phyloP scores from a whole-genome alignment of 1,140 invertebrate genomes.

The Rhyzopertha dominica region DNA sequence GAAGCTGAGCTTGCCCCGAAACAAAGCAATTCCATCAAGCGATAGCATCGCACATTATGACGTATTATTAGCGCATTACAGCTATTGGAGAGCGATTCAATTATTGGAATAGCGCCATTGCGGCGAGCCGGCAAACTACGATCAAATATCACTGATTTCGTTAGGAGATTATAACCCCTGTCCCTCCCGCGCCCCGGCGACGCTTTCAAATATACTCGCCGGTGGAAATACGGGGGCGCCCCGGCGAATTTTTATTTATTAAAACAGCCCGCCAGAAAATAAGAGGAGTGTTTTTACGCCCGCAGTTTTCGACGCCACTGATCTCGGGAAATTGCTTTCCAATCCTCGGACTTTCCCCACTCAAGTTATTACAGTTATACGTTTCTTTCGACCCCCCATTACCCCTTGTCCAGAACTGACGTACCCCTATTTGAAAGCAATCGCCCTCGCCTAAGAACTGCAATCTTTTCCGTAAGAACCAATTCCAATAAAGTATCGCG shows the following conservation, averaged over 20 bases:
- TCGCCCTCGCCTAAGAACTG: too few relatives aligned
- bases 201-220: too few relatives aligned
- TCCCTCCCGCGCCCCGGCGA: too few relatives aligned
- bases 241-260: too few relatives aligned
- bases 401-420: slow-evolving; percentile 6
- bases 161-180: slow-evolving; percentile 4
- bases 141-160: slow-evolving; percentile 21
- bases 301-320: slow-evolving; percentile 9
- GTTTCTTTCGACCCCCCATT: slow-evolving; percentile 11
- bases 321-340: slow-evolving; percentile 18
- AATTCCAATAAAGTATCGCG: too few relatives aligned
- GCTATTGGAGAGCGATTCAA: slow-evolving; percentile 48
- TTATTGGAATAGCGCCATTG: slow-evolving; percentile 45
- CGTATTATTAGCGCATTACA: slow-evolving; percentile 45
- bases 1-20: slow-evolving; percentile 38
- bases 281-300: too few relatives aligned
- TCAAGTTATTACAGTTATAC: slow-evolving; percentile 21
- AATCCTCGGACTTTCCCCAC: slow-evolving; percentile 19
- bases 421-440: too few relatives aligned
- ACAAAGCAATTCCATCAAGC: slow-evolving; percentile 48
- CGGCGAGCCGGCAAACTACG: slow-evolving; percentile 23
- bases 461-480: too few relatives aligned
- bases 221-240: too few relatives aligned
- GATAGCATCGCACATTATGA: slow-evolving; percentile 48
- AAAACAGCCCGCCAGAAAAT: too few relatives aligned